phyloP scores from a whole-genome alignment of 2,888 invertebrate species.

The Drosophila gaucha region DNA sequence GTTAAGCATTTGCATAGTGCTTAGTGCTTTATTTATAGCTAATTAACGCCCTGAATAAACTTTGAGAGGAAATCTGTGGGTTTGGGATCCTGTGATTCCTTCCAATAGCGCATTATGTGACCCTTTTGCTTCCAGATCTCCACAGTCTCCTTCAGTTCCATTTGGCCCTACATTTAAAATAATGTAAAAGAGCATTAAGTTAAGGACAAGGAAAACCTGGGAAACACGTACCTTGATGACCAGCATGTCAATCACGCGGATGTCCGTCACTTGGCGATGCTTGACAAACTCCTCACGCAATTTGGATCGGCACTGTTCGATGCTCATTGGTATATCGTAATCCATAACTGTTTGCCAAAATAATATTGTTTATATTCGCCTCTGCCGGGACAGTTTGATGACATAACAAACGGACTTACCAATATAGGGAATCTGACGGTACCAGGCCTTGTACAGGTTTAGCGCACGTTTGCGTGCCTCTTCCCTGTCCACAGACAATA shows the following conservation, averaged over 20 bases:
- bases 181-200: not conserved
- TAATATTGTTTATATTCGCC: constrained; percentile 44
- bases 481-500: constrained; percentile 90
- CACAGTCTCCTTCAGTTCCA: constrained; percentile 95
- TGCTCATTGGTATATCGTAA: constrained; percentile 92
- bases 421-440: constrained; percentile 94
- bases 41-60: constrained; percentile 86
- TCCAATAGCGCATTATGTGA: constrained; percentile 94
- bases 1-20: constrained; percentile 34
- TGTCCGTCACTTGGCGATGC: constrained; percentile 91
- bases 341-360: constrained; percentile 88
- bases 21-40: constrained; percentile 39
- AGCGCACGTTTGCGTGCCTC: constrained; percentile 94
- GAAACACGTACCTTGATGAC: constrained; percentile 91
- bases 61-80: constrained; percentile 96
- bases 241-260: constrained; percentile 95
- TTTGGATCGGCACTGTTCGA: constrained; percentile 89
- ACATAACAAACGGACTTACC: constrained; percentile 87
- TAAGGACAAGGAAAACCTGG: not conserved
- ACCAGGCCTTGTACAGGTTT: constrained; percentile 97
- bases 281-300: constrained; percentile 92
- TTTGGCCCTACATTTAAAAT: constrained; percentile 90
- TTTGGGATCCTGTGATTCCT: constrained; percentile 92
- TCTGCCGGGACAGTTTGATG: constrained; percentile 49
- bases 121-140: constrained; percentile 95